Percentiles rank a stretch among this genome's conserved stretches.
phyloP scores from a whole-genome alignment of 2,888 invertebrate genomes.

The Cremastinae sp. region DNA sequence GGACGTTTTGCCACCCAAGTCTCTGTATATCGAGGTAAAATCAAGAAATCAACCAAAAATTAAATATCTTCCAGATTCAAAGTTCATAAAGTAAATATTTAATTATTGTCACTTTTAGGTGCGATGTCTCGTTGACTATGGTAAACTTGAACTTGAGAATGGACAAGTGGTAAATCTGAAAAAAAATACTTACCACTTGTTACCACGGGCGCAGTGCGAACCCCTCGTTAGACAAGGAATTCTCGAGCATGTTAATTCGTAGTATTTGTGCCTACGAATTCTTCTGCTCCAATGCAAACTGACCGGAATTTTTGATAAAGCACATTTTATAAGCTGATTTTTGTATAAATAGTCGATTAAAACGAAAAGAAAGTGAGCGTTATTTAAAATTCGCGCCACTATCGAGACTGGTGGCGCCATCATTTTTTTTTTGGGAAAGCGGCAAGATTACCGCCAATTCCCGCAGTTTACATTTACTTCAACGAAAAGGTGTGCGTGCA shows the following conservation, averaged over 20 bases:
- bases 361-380: no score
- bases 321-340: no score
- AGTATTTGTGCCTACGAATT: conserved; percentile 37
- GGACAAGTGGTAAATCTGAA: conserved; percentile 94
- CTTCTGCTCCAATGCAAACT: no score
- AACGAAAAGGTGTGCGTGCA: not conserved
- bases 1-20: conserved; percentile 94
- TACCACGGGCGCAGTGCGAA: conserved; percentile 94
- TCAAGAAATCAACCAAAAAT: not conserved
- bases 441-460: no score
- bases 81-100: conserved; percentile 1
- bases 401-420: not conserved
- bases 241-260: conserved; percentile 86
- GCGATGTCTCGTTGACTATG: conserved; percentile 93
- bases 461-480: conserved; percentile 7
- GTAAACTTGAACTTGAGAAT: conserved; percentile 95
- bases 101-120: conserved; percentile 80
- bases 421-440: no score
- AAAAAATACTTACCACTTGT: conserved; percentile 94
- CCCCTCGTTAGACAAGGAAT: conserved; percentile 94
- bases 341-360: no score
- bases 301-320: no score
- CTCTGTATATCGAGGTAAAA: conserved; percentile 92
- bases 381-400: no score
- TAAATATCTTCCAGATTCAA: not conserved